Conservation (phyloP, 2,113 vertebrate genomes). For the Antidorcas marsupialis region DNA sequence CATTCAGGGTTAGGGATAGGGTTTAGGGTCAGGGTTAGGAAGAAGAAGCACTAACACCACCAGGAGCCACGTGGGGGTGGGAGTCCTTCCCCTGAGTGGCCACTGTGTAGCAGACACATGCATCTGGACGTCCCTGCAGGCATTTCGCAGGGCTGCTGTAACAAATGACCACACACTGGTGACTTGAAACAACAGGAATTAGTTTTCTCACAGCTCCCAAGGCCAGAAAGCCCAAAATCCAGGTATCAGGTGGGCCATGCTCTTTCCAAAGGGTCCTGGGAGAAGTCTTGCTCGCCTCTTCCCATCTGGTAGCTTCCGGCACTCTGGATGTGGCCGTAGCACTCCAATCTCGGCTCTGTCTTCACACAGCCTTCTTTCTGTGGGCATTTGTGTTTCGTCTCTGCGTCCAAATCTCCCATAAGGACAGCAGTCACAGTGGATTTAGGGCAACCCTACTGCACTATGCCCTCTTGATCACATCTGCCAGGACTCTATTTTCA, state of each 20-base stretch:
- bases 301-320: not conserved
- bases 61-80: fast-evolving
- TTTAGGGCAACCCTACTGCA: not conserved
- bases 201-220: not conserved
- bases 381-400: not conserved
- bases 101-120: too few relatives aligned
- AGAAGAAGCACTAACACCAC: not conserved
- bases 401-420: not conserved
- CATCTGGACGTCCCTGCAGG: fast-evolving
- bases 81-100: not conserved
- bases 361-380: not conserved
- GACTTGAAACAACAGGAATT: not conserved
- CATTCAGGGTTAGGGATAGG: not conserved
- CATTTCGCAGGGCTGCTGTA: not conserved
- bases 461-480: not conserved
- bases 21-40: not conserved
- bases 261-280: not conserved
- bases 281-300: not conserved
- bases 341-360: not conserved
- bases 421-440: not conserved
- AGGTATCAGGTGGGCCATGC: not conserved
- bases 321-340: not conserved
- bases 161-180: not conserved
- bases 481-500: not conserved
- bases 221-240: not conserved